Evolutionary conservation across 2,888 invertebrate genomes (phyloP).

Genomic region (Morinoia aosen): DNA sequence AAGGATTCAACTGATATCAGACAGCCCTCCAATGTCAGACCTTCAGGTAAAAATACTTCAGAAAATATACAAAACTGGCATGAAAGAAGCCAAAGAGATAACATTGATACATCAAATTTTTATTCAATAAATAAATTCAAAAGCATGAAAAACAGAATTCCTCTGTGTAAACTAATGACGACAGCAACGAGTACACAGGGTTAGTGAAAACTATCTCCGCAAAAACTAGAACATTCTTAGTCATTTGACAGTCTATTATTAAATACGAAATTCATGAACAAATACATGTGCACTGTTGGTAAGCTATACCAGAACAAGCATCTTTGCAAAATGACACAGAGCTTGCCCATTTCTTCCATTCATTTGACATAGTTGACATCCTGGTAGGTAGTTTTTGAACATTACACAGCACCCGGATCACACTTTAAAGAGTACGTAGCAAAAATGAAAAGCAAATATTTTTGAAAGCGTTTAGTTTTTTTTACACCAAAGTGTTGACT

Average conservation of each 20-base stretch:
- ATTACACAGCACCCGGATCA: background rate
- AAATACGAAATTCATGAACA: background rate
- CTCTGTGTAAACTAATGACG: background rate
- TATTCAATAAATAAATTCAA: background rate
- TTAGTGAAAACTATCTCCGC: background rate
- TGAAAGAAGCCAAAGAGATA: background rate
- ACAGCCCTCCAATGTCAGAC: slow-evolving; percentile 6
- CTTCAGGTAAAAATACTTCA: background rate
- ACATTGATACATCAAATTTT: background rate
- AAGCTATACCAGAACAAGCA: background rate
- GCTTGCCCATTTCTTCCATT: background rate
- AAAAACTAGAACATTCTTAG: background rate
- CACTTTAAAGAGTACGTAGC: background rate
- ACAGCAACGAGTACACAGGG: background rate
- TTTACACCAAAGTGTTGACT: background rate
- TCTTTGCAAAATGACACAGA: background rate
- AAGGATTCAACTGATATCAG: slow-evolving; percentile 39
- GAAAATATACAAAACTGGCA: background rate
- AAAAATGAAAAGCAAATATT: background rate
- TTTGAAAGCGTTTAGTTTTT: background rate
- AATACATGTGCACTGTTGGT: background rate
- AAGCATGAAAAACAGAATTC: background rate
- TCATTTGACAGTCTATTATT: background rate
- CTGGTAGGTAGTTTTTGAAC: background rate
- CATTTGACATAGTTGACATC: background rate